Evolutionary conservation across 2,888 invertebrate species (phyloP).

Genomic region (Lissocephala sabroskyi): DNA sequence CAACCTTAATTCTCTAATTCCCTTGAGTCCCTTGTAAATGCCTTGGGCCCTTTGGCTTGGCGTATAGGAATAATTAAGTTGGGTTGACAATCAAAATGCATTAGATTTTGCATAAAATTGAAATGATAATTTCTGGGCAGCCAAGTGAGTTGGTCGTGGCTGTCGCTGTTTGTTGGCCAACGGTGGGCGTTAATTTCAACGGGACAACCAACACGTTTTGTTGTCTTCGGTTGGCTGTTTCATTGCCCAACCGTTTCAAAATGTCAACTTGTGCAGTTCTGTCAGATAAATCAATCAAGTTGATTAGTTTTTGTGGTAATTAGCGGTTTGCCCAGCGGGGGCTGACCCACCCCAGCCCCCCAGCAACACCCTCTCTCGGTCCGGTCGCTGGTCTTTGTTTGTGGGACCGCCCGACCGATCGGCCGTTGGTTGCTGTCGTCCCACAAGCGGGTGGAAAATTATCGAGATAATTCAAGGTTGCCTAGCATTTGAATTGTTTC

Average conservation of each 20-base stretch:
- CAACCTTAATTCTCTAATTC: too few relatives aligned
- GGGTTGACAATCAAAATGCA: constrained; percentile 51
- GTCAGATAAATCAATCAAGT: constrained; percentile 70
- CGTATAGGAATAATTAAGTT: too few relatives aligned
- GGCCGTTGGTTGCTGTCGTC: neutral
- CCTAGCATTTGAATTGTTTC: constrained; percentile 27
- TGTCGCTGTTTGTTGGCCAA: constrained; percentile 5
- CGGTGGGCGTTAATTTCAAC: constrained; percentile 14
- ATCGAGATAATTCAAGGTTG: constrained; percentile 48
- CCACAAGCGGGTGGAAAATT: constrained; percentile 41
- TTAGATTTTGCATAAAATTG: constrained; percentile 63
- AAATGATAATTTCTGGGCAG: constrained; percentile 59
- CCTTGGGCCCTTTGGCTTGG: too few relatives aligned
- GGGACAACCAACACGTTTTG: constrained; percentile 2
- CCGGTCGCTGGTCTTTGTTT: neutral
- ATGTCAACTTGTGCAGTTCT: constrained; percentile 59
- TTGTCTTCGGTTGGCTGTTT: neutral
- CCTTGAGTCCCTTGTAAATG: too few relatives aligned
- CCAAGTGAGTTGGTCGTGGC: constrained; percentile 28
- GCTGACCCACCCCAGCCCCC: constrained; percentile 34
- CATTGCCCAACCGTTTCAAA: constrained; percentile 40
- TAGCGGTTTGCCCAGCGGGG: constrained; percentile 45
- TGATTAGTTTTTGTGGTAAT: constrained; percentile 64
- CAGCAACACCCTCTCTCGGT: too few relatives aligned
- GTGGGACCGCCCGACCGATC: neutral